A percentile compares a stretch with the other conserved stretches of the same genome.
Conservation (phyloP, 2,797 vertebrate species). For the Poeciliopsis gracilis region DNA sequence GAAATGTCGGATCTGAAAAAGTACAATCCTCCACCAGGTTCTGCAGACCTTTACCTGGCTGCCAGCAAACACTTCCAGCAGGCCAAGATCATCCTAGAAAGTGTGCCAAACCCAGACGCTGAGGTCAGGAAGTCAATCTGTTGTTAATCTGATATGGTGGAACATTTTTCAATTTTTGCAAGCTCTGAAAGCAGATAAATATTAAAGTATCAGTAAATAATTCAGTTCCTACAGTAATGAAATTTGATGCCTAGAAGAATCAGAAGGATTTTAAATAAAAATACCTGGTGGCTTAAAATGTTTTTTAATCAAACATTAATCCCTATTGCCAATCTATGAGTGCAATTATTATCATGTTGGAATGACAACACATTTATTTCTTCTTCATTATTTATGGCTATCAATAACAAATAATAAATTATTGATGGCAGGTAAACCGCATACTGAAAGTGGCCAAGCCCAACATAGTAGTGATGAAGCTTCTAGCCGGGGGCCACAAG, state of each 20-base stretch:
- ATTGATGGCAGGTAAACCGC: constrained; percentile 86
- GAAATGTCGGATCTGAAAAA: constrained; percentile 99
- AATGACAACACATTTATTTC: neutral
- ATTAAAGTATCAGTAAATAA: neutral
- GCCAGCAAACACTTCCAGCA: constrained; percentile 99
- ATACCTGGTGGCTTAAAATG: neutral
- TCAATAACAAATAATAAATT: constrained; percentile 22
- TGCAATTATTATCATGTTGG: neutral
- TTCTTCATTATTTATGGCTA: neutral
- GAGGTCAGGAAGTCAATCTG: constrained; percentile 84
- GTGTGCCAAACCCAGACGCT: constrained; percentile 90
- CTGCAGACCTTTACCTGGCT: constrained; percentile 95
- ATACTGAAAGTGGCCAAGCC: constrained; percentile 98
- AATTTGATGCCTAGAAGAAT: neutral
- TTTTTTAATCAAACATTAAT: neutral
- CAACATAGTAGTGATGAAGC: constrained; percentile 98
- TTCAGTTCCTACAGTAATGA: neutral
- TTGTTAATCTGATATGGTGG: neutral
- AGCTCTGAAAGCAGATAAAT: neutral
- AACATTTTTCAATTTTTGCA: neutral
- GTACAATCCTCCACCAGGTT: constrained; percentile 95
- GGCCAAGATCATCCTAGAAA: constrained; percentile 97
- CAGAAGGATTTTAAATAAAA: neutral
- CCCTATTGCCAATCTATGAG: neutral
- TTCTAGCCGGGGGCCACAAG: constrained; percentile 97